Evolutionary conservation across 2,888 invertebrate genomes (phyloP).

Genomic region (Drosophila anomelani): DNA sequence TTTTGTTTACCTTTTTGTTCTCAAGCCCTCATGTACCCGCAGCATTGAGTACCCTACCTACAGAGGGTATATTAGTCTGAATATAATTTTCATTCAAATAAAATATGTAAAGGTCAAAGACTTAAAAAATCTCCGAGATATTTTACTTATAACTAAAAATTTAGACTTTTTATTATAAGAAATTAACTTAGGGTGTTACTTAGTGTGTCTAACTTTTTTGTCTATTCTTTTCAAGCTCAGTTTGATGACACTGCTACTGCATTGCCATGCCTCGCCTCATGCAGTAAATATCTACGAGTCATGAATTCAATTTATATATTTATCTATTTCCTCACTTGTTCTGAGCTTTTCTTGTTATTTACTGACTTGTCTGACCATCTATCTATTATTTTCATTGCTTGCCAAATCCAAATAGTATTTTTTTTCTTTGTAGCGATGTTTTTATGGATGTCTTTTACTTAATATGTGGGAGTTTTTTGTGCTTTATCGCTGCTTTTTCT

Average conservation of each 20-base stretch:
- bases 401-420: conserved; percentile 32
- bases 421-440: conserved; percentile 1
- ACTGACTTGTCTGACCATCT: conserved; percentile 7
- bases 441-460: neutral
- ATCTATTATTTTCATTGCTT: conserved; percentile 28
- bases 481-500: neutral
- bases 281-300: conserved; percentile 44
- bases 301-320: conserved; percentile 74
- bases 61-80: conserved; percentile 5
- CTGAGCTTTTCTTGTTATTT: conserved; percentile 20
- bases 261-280: conserved; percentile 19
- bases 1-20: conserved; percentile 35
- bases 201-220: neutral
- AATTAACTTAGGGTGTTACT: neutral
- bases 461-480: conserved; percentile 28
- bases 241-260: conserved; percentile 30
- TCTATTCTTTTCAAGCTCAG: neutral
- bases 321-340: conserved; percentile 36
- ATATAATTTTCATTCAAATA: neutral
- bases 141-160: neutral
- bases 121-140: too few relatives aligned
- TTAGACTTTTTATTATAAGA: neutral
- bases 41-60: conserved; percentile 13
- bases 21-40: conserved; percentile 30
- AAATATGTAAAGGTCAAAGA: too few relatives aligned